A percentile compares a stretch with the other conserved stretches of the same genome.
phyloP scores from a whole-genome alignment of 1,140 invertebrate genomes.

The Bombus pyrosoma region DNA sequence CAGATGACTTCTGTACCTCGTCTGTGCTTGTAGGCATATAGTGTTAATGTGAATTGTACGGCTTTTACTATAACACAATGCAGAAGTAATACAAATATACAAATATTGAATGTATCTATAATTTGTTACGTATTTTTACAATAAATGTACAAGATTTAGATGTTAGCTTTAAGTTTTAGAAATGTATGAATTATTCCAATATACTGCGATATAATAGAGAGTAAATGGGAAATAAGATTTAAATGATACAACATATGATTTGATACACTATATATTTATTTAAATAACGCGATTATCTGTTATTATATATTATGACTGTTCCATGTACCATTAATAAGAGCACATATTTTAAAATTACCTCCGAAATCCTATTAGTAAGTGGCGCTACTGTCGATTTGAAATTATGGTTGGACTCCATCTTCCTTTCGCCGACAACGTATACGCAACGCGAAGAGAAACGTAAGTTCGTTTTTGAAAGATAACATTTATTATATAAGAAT shows the following conservation, averaged over 20 bases:
- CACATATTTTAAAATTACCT: conserved; percentile 25
- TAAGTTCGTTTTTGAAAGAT: conserved; percentile 36
- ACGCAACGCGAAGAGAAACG: conserved; percentile 45
- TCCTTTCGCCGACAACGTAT: conserved; percentile 42
- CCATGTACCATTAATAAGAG: neutral
- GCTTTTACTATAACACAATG: too few relatives aligned
- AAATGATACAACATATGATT: neutral
- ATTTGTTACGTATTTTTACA: too few relatives aligned
- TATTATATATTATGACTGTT: neutral
- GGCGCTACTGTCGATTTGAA: conserved; percentile 6
- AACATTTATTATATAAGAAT: conserved; percentile 62
- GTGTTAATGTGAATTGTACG: too few relatives aligned
- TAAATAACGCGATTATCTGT: too few relatives aligned
- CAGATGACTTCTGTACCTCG: too few relatives aligned
- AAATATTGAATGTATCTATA: too few relatives aligned
- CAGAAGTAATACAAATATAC: too few relatives aligned
- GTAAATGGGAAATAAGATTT: neutral
- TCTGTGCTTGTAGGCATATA: too few relatives aligned
- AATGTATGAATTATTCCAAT: too few relatives aligned
- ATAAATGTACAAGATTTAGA: too few relatives aligned
- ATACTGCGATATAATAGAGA: neutral
- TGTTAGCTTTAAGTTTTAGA: too few relatives aligned
- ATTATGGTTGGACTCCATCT: conserved; percentile 46
- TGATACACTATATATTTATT: neutral
- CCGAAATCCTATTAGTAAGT: neutral